Conservation (phyloP, 2,113 vertebrate species). For the Benitochromis conjunctus region DNA sequence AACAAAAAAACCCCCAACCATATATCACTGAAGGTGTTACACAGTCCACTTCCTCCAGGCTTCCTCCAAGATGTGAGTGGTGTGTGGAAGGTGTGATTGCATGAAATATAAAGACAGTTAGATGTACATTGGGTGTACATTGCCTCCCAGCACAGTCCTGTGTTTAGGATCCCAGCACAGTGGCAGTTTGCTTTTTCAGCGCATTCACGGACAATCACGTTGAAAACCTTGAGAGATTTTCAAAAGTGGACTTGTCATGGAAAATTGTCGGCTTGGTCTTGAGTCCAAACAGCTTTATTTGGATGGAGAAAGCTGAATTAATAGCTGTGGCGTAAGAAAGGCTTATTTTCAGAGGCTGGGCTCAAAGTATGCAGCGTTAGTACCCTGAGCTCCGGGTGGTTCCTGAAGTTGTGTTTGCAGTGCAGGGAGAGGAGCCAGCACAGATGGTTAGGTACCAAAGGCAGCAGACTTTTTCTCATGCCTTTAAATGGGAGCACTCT, state of each 20-base stretch:
- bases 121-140: background rate
- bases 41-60: background rate
- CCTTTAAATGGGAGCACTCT: constrained; percentile 91
- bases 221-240: constrained; percentile 15
- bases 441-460: constrained; percentile 90
- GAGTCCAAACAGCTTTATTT: constrained; percentile 57
- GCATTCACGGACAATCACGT: background rate
- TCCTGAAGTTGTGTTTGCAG: constrained; percentile 65
- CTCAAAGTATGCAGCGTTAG: constrained; percentile 38
- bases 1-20: background rate
- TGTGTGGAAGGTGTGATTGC: background rate
- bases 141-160: background rate
- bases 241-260: constrained; percentile 50
- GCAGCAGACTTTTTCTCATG: constrained; percentile 93
- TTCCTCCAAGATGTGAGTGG: background rate
- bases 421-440: constrained; percentile 78
- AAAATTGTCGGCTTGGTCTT: constrained; percentile 52
- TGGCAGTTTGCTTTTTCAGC: background rate
- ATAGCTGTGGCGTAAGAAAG: constrained; percentile 42
- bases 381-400: constrained; percentile 37
- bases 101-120: background rate
- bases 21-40: background rate
- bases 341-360: constrained; percentile 59
- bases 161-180: background rate
- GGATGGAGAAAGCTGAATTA: constrained; percentile 60